Evolutionary conservation across 2,888 invertebrate species (phyloP).

Genomic region (Orchesella flavescens): DNA sequence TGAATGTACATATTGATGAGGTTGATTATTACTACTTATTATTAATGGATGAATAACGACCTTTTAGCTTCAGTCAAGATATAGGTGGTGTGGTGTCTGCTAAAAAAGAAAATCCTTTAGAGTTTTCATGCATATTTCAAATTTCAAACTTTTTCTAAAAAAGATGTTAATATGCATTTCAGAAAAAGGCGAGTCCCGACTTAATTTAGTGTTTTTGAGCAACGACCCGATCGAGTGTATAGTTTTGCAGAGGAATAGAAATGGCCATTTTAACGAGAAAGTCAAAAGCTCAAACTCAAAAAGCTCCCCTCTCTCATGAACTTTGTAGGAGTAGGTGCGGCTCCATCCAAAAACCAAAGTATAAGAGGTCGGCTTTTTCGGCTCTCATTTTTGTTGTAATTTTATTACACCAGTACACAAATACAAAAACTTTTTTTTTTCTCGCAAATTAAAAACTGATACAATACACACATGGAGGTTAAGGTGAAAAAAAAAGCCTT

Average conservation of each 20-base stretch:
- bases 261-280: background rate
- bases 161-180: no score
- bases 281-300: no score
- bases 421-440: background rate
- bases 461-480: slow-evolving; percentile 25
- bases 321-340: slow-evolving; percentile 38
- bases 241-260: slow-evolving; percentile 7
- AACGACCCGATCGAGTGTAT: background rate
- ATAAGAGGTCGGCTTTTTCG: slow-evolving; percentile 7
- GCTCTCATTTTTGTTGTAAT: slow-evolving; percentile 13
- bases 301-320: no score
- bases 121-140: background rate
- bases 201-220: slow-evolving; percentile 14
- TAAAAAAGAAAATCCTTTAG: no score
- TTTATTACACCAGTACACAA: slow-evolving; percentile 8
- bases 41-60: slow-evolving; percentile 43
- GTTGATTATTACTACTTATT: slow-evolving; percentile 4
- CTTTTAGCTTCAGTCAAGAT: background rate
- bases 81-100: no score
- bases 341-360: background rate
- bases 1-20: slow-evolving; percentile 4
- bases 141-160: background rate
- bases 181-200: background rate
- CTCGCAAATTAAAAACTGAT: slow-evolving; percentile 34
- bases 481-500: background rate